Evolutionary conservation across 2,797 vertebrate species (phyloP).

Genomic region (Todus mexicanus): DNA sequence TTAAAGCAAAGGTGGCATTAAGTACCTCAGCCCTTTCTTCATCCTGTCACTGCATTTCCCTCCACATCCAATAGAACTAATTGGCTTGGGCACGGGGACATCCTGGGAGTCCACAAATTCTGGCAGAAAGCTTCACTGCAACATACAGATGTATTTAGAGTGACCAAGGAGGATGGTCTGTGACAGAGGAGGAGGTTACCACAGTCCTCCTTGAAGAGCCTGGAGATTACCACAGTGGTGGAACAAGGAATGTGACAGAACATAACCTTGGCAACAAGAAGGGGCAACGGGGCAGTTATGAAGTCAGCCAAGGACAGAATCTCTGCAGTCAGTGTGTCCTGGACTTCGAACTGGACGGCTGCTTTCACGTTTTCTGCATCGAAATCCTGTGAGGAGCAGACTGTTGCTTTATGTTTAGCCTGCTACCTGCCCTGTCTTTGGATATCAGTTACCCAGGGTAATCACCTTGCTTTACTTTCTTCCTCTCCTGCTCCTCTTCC

Average conservation of each 20-base stretch:
- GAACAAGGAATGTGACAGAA: background rate
- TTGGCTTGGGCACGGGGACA: background rate
- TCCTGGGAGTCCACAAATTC: background rate
- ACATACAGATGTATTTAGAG: background rate
- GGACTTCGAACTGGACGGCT: background rate
- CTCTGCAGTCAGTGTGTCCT: background rate
- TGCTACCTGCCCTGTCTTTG: background rate
- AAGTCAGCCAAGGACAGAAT: background rate
- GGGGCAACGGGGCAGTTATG: background rate
- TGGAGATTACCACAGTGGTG: no score
- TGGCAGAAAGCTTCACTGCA: background rate
- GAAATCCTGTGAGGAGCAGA: background rate
- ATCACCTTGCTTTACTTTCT: background rate
- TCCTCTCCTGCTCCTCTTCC: background rate
- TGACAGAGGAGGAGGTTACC: background rate
- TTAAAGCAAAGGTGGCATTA: background rate
- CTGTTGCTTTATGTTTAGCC: background rate
- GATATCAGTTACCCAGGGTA: background rate
- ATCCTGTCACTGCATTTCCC: background rate
- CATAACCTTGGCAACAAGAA: background rate
- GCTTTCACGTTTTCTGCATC: background rate
- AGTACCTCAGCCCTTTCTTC: no score
- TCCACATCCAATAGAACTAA: background rate
- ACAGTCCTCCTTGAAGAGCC: background rate
- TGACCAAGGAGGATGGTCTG: background rate